These are phyloP conservation scores for Mormyrus hasselquistii DNA, from an alignment of 2,797 vertebrate species.

Conservation along the genomic window DNA sequence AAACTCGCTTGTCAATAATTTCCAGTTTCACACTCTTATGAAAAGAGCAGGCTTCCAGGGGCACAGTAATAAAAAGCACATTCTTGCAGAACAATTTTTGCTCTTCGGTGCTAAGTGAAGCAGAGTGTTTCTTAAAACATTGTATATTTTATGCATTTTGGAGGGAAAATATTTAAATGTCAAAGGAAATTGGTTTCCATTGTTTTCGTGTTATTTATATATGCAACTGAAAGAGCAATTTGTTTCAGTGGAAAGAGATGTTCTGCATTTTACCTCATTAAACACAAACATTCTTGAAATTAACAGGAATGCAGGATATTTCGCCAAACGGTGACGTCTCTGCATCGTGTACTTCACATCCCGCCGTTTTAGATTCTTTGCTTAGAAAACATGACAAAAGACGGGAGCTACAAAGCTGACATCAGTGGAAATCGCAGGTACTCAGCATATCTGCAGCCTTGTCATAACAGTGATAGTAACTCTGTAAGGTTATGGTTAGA, in stretches of 20 bases:
- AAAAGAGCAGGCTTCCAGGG: not conserved
- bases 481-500: not conserved
- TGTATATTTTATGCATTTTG: not conserved
- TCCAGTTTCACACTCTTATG: not conserved
- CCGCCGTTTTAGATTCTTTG: not conserved
- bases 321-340: not conserved
- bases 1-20: not conserved
- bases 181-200: not conserved
- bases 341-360: not conserved
- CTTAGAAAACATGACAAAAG: not conserved
- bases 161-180: not conserved
- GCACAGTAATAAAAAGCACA: not conserved
- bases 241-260: not conserved
- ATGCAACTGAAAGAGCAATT: not conserved
- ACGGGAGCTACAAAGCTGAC: not conserved
- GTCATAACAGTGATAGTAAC: not conserved
- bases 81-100: not conserved
- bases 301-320: not conserved
- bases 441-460: not conserved
- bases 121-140: not conserved
- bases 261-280: not conserved
- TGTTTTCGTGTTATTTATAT: not conserved
- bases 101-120: not conserved
- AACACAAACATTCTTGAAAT: not conserved
- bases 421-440: not conserved